These are phyloP conservation scores for Ranitomeya imitator DNA, from an alignment of 2,113 vertebrate genomes.

Conservation along the genomic window DNA sequence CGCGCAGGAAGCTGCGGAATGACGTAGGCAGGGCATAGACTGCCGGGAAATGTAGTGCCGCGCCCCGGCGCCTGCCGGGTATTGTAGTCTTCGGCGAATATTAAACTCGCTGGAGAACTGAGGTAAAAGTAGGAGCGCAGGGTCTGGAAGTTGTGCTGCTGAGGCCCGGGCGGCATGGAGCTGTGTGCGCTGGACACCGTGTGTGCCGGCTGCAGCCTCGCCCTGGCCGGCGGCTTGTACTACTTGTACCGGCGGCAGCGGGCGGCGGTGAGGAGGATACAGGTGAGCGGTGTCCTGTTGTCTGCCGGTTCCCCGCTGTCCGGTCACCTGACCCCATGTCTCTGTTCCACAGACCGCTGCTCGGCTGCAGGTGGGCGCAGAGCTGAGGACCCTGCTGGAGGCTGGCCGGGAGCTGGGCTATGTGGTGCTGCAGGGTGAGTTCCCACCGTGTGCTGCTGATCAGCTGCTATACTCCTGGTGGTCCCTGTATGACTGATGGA, in stretches of 20 bases:
- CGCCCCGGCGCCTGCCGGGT: neutral
- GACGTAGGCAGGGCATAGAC: no score
- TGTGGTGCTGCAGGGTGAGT: constrained; percentile 82
- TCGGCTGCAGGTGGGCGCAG: constrained; percentile 71
- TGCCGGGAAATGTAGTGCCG: constrained; percentile 44
- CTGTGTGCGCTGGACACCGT: constrained; percentile 68
- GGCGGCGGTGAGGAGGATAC: constrained; percentile 70
- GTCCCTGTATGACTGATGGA: no score
- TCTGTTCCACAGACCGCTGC: constrained; percentile 75
- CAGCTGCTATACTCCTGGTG: no score
- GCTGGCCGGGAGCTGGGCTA: constrained; percentile 76
- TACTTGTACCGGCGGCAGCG: constrained; percentile 78
- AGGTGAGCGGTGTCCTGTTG: constrained; percentile 64
- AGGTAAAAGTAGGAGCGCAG: neutral
- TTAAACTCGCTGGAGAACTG: neutral
- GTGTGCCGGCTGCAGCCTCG: constrained; percentile 78
- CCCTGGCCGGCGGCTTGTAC: constrained; percentile 79
- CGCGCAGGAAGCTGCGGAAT: no score
- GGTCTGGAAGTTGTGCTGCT: neutral
- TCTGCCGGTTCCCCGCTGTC: neutral
- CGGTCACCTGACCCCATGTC: neutral
- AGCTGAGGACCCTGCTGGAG: constrained; percentile 74
- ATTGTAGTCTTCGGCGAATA: neutral
- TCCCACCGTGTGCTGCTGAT: no score
- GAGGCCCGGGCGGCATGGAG: neutral